Conservation (phyloP, 1,140 invertebrate species). For the Philaenus spumarius region DNA sequence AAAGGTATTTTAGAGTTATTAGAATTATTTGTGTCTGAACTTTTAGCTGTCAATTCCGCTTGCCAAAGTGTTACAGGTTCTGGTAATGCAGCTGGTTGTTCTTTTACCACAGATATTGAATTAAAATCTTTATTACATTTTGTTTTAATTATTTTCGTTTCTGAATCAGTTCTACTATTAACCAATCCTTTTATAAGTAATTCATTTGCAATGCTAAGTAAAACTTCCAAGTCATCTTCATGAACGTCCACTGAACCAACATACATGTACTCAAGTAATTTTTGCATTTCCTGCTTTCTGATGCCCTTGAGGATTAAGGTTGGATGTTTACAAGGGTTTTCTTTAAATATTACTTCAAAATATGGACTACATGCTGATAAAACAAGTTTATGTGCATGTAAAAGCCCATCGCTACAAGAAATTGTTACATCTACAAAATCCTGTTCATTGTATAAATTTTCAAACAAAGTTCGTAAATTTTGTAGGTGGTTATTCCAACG, state of each 20-base stretch:
- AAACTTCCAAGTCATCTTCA: conserved; percentile 41
- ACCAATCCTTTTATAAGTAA: conserved; percentile 38
- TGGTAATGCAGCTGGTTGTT: too few relatives aligned
- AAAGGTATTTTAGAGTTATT: too few relatives aligned
- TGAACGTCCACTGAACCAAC: conserved; percentile 46
- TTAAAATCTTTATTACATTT: neutral
- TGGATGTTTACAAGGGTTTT: conserved; percentile 48
- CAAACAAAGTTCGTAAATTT: conserved; percentile 48
- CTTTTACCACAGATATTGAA: too few relatives aligned
- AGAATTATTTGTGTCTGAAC: too few relatives aligned
- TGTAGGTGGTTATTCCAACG: conserved; percentile 55
- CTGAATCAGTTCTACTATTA: neutral
- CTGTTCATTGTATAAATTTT: conserved; percentile 46
- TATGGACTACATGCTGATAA: conserved; percentile 47
- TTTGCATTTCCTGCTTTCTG: conserved; percentile 41
- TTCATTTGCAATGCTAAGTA: conserved; percentile 43
- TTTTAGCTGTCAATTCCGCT: neutral
- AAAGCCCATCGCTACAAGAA: conserved; percentile 47
- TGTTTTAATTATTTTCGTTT: neutral
- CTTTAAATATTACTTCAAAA: conserved; percentile 39
- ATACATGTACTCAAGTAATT: conserved; percentile 48
- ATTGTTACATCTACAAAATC: conserved; percentile 55
- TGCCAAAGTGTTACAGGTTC: neutral
- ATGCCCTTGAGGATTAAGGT: conserved; percentile 48
- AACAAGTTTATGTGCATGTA: conserved; percentile 46